These are phyloP conservation scores for Heliconius cydno DNA, from an alignment of 2,888 invertebrate species.

Conservation along the genomic window DNA sequence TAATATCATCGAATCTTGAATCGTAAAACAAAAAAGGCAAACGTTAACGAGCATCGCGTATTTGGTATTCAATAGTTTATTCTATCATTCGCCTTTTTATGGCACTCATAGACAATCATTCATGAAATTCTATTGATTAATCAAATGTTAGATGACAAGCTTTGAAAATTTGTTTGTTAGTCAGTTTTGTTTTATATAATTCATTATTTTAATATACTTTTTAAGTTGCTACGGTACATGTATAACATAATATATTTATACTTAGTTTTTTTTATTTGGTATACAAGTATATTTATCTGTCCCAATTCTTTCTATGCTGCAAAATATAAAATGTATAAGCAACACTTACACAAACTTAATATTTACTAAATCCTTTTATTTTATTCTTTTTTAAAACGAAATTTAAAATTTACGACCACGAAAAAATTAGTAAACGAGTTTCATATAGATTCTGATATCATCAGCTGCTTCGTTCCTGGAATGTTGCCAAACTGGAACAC, in stretches of 20 bases:
- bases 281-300: too few relatives aligned
- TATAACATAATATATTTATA: too few relatives aligned
- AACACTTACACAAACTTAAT: too few relatives aligned
- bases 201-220: too few relatives aligned
- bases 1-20: background rate
- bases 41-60: constrained; percentile 6
- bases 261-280: too few relatives aligned
- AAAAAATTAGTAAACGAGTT: background rate
- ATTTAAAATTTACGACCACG: background rate
- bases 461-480: constrained; percentile 31
- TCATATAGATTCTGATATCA: constrained; percentile 30
- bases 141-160: background rate
- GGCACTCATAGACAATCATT: constrained; percentile 4
- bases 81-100: background rate
- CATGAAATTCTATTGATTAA: background rate
- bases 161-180: too few relatives aligned
- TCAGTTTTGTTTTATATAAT: too few relatives aligned
- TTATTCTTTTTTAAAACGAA: constrained; percentile 4
- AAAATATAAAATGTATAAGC: too few relatives aligned
- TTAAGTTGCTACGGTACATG: too few relatives aligned
- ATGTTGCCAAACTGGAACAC: constrained; percentile 27
- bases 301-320: too few relatives aligned
- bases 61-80: constrained; percentile 11
- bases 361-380: background rate
- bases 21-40: constrained; percentile 20